Evolutionary conservation across 2,113 vertebrate genomes (phyloP), one percentile per base, ranked within the genome.

Genomic region (Plecturocebus donacophilus): DNA sequence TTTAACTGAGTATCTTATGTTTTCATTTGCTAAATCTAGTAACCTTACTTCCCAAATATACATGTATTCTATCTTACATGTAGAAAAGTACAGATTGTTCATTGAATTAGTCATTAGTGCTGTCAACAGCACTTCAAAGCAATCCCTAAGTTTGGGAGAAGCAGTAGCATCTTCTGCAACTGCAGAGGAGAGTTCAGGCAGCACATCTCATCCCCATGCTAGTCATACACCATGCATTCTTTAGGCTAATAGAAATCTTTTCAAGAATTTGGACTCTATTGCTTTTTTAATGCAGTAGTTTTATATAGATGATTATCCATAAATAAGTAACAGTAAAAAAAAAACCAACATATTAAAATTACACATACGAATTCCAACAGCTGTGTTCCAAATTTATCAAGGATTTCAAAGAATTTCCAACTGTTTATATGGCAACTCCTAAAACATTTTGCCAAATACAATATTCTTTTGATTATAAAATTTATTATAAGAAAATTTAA

Each of bases 381-480:
- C 56, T 91, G 10, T 75, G 52, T 42, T 96, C 19, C 58, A 61
- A 91, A 94, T 38, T 91, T 5, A 94, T 52, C 35, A 89, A 93
- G 25, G 16, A 79, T 52, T 75, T 89, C 35, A 86, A 81, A 97
- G 58, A 61, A 87, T 86, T 79, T 85, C 82, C 66, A 82, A 40
- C 38, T 91, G n/a, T 56, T 47, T 68, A 70, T 49, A 77, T 68
- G 19, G 35, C 73, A 93, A 91, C 6, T 42, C 21, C 32, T 54
- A 52, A 87, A 38, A 80, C 47, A 80, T 38, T 90, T 81, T 89
- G 10, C 54, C 25, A 93, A 76, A 45, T 27, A 79, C 16, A 32
- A 58, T 49, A 38, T 66, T 68, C 25, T 87, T 71, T 87, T 79
- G 5, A 75, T 88, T 61, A 84, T 82, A 86, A 88, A 93, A 38